Base-by-base conservation (phyloP, 2,888 invertebrate genomes). In the Dasysyrphus tricinctus region DNA sequence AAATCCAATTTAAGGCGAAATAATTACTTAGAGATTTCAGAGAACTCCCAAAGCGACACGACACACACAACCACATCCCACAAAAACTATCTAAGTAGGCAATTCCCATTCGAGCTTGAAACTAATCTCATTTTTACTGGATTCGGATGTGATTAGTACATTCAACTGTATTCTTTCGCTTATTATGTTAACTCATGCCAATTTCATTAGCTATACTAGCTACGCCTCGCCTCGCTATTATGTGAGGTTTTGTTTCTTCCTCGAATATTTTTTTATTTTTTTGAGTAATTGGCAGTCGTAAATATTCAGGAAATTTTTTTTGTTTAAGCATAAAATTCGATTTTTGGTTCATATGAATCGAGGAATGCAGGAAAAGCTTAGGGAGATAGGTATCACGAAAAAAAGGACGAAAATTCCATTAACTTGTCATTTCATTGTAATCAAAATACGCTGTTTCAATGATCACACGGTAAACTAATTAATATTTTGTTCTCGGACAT, bases 51-150 rank as follows among this genome's bases (percentile, higher is more conserved):
- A 16, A 34, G 34, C 16, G 16, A 57, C 57, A 16, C 34, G 12
- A 54, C 7, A 14, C 1, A 14, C 3, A 0, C 4, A 12, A 2
- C 12, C 0, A 29, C 19, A 29, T 16, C 16, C 24, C 24, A 42
- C 5, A 51, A 51, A 2, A 57, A 16, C 57, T 57, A 57, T 57
- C 34, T 34, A 2, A 63, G 24, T 5, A 42, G 61, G 61, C 39
- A 42, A 63, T 63, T 63, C 61, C 61, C 29, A 63, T 63, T 63
- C 42, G 39, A 29, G 24, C 24, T 63, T 42, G 42, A 63, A 63
- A 5, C 42, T 63, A 63, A 63, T 63, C 29, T 29, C 5, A 57
- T 57, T 16, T 57, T 57, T 11, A 34, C 57, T 9, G 59, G 19
- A 59, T 24, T 59, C 59, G 19, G 24, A 39, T 59, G 59, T 37